Base-by-base conservation (phyloP, 2,113 vertebrate genomes). In the Mohoua ochrocephala region DNA sequence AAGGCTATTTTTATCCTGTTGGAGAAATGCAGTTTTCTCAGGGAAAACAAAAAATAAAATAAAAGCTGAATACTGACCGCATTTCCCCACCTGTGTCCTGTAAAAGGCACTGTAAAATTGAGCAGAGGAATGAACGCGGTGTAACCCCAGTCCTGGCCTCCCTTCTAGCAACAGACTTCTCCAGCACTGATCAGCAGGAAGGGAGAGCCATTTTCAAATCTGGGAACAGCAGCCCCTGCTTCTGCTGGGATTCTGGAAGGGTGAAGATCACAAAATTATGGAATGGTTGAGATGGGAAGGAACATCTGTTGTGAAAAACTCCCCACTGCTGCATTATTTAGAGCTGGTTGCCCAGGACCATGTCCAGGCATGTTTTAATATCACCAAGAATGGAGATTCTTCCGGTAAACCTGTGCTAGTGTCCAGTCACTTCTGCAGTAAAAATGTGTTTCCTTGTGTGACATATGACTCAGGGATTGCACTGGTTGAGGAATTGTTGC, bases 1-100 rank as follows among this genome's bases (percentile, higher is more conserved):
- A 92, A 87, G 65, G 61, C 80, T 97, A 97, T 97, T 97, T 97
- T 97, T 96, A 93, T 95, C 82, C 81, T 85, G 4, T 60, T 71
- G 77, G 59, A 87, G 60, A 83, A 93, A 82, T 84, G 27, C 39
- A 75, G 52, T 79, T 95, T 94, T 92, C 44, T 90, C 7, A 23
- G 42, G 54, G 61, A 85, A 85, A 93, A 74, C 21, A 71, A 89
- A 93, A 93, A 71, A 47, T 15, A 87, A 74, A 93, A 82, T 19
- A 52, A 57, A 74, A 86, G 1, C 21, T 41, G 27, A 50, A 13
- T 42, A 67, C 78, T 70, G 73, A 69, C 37, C 0, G 0, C 30
- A 59, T 96, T 93, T 93, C 65, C 80, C 77, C 35, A 82, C 44
- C 67, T 79, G 14, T n/a, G 28, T 84, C 26, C 41, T 93, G 27